phyloP scores from a whole-genome alignment of 2,888 invertebrate species.

The Mythimna pallens region DNA sequence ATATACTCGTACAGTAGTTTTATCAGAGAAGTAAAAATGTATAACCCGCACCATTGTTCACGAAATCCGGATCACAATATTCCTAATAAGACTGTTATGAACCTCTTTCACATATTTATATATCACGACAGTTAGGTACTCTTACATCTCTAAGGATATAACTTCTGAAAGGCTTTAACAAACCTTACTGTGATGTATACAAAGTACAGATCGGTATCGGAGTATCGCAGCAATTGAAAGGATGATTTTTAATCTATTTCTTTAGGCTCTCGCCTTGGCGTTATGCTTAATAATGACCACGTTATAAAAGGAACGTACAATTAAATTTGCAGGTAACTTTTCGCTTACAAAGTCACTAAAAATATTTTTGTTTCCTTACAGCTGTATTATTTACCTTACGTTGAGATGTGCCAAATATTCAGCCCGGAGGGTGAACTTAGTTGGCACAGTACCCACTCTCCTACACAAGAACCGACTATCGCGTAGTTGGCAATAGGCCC shows the following conservation, averaged over 20 bases:
- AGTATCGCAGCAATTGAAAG: background rate
- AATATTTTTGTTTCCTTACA: slow-evolving; percentile 47
- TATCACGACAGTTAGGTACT: too few species aligned
- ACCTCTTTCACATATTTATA: too few species aligned
- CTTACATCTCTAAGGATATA: too few species aligned
- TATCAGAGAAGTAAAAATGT: too few species aligned
- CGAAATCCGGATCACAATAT: too few species aligned
- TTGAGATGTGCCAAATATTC: slow-evolving; percentile 64
- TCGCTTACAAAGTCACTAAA: slow-evolving; percentile 23
- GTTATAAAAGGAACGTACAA: background rate
- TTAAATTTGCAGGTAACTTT: slow-evolving; percentile 14
- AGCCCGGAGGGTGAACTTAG: slow-evolving; percentile 60
- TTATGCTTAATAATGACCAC: background rate
- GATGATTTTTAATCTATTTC: background rate
- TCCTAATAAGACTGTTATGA: too few species aligned
- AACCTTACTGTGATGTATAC: too few species aligned
- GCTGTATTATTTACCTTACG: slow-evolving; percentile 62
- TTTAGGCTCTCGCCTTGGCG: background rate
- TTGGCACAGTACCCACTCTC: slow-evolving; percentile 65
- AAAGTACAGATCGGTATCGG: too few species aligned
- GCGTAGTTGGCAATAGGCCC: slow-evolving; percentile 70
- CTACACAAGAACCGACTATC: slow-evolving; percentile 63
- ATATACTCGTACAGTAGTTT: too few species aligned
- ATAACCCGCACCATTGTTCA: too few species aligned
- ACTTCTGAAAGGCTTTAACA: too few species aligned